A percentile compares a stretch with the other conserved stretches of the same genome.
These are phyloP conservation scores for Trichogramma evanescens DNA, from an alignment of 2,888 invertebrate genomes.

Conservation along the genomic window DNA sequence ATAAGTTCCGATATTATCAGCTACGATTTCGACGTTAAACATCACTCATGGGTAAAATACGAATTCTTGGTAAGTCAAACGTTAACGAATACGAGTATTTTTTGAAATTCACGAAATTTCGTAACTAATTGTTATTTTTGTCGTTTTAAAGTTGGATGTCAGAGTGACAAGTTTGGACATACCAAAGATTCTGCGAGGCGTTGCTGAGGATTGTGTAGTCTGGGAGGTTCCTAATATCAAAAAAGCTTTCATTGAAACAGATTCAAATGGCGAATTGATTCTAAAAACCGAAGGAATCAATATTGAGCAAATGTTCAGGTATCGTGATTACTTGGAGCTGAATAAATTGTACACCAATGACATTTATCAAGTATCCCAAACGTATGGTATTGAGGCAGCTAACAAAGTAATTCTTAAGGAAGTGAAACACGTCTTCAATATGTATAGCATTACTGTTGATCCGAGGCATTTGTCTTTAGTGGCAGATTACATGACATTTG, in stretches of 20 bases:
- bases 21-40: constrained; percentile 70
- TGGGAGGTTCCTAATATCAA: constrained; percentile 75
- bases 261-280: constrained; percentile 54
- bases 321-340: constrained; percentile 69
- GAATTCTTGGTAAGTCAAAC: constrained; percentile 59
- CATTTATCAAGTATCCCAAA: constrained; percentile 80
- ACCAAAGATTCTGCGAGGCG: constrained; percentile 63
- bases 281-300: constrained; percentile 96
- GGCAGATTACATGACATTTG: constrained; percentile 97
- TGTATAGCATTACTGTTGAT: constrained; percentile 94
- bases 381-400: constrained; percentile 96
- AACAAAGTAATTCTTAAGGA: constrained; percentile 85
- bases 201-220: constrained; percentile 66
- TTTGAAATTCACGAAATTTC: not conserved
- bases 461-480: constrained; percentile 86
- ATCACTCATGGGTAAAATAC: constrained; percentile 79
- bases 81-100: not conserved
- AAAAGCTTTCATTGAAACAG: constrained; percentile 73
- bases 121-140: not conserved
- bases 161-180: constrained; percentile 65
- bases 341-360: constrained; percentile 87
- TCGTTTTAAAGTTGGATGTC: constrained; percentile 51
- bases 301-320: constrained; percentile 83
- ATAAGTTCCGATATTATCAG: constrained; percentile 50
- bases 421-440: constrained; percentile 91